Evolutionary conservation across 2,797 vertebrate species (phyloP).

Genomic region (Mormyrus hasselquistii): DNA sequence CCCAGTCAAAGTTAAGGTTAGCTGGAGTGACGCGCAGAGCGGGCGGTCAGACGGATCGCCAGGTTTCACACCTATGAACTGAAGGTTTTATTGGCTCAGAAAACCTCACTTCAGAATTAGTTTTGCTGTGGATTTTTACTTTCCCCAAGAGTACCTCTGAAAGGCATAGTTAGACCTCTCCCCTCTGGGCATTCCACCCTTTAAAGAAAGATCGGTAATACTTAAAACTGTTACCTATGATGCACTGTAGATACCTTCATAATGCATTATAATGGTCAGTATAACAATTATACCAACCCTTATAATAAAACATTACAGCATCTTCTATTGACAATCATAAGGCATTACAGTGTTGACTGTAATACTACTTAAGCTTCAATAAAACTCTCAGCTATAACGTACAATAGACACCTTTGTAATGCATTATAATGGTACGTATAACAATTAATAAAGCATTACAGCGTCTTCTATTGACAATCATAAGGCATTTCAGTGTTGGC

Average conservation of each 20-base stretch:
- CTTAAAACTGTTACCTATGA: neutral
- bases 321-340: neutral
- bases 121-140: conserved; percentile 10
- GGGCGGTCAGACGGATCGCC: conserved; percentile 5
- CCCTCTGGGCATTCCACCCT: neutral
- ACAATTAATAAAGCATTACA: neutral
- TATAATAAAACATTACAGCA: neutral
- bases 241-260: neutral
- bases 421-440: neutral
- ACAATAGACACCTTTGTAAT: neutral
- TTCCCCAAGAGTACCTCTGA: conserved; percentile 2
- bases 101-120: conserved; percentile 16
- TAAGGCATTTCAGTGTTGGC: neutral
- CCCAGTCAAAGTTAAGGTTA: neutral
- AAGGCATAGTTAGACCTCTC: neutral
- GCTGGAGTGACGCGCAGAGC: neutral
- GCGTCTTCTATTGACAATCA: neutral
- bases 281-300: neutral
- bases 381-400: neutral
- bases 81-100: conserved; percentile 19
- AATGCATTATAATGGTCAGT: neutral
- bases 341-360: neutral
- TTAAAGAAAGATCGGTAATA: neutral
- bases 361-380: neutral
- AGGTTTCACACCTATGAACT: conserved; percentile 21